Evolutionary conservation across 2,113 vertebrate genomes (phyloP).

Genomic region (Dipodomys ordii): DNA sequence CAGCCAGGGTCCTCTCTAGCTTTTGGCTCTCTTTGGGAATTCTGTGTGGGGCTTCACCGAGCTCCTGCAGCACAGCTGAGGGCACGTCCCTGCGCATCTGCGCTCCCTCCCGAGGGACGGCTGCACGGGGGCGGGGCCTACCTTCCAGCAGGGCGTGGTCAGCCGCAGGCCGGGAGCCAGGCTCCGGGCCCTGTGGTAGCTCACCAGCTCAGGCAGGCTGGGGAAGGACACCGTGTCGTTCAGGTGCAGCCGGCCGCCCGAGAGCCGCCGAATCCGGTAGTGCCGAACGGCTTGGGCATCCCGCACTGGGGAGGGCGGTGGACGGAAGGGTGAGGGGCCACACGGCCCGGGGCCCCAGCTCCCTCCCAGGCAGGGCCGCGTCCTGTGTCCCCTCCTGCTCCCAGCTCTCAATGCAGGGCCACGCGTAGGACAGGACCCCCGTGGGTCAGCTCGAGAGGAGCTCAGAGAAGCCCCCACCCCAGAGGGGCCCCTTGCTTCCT

Average conservation of each 20-base stretch:
- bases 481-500: neutral
- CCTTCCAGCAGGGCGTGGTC: conserved; percentile 86
- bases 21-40: too few relatives aligned
- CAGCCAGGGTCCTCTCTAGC: neutral
- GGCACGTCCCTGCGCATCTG: neutral
- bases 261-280: conserved; percentile 85
- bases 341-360: neutral
- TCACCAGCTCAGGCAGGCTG: conserved; percentile 84
- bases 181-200: conserved; percentile 81
- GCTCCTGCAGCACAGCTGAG: neutral
- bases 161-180: conserved; percentile 78
- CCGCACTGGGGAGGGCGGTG: conserved; percentile 65
- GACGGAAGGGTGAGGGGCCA: too few relatives aligned
- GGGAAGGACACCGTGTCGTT: conserved; percentile 75
- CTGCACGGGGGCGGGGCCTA: conserved; percentile 40
- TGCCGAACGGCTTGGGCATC: conserved; percentile 83
- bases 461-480: neutral
- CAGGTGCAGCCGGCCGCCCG: conserved; percentile 69
- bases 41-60: too few relatives aligned
- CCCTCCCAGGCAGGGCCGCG: too few relatives aligned
- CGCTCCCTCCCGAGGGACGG: too few relatives aligned
- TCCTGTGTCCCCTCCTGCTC: neutral
- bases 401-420: neutral
- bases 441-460: neutral
- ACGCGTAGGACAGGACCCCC: too few relatives aligned